These are phyloP conservation scores for Eupithecia tripunctaria DNA, from an alignment of 2,888 invertebrate species.

Conservation along the genomic window DNA sequence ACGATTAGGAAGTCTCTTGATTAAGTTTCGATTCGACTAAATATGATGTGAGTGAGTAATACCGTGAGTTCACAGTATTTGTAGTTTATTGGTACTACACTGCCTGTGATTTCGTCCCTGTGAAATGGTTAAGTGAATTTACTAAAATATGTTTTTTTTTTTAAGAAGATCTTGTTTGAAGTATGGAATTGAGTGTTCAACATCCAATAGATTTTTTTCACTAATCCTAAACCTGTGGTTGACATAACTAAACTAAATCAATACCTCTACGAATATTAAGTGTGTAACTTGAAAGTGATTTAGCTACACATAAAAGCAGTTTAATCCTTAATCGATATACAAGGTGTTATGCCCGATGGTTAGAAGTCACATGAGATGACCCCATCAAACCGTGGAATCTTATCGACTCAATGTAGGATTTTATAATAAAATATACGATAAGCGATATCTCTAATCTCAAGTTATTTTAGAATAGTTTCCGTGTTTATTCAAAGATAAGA, in stretches of 20 bases:
- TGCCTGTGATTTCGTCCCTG: too few relatives aligned
- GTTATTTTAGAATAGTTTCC: slow-evolving; percentile 29
- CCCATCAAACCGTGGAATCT: neutral
- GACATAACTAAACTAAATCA: neutral
- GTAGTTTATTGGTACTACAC: too few relatives aligned
- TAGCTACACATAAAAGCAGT: neutral
- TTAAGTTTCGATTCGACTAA: too few relatives aligned
- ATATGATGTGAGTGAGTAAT: too few relatives aligned
- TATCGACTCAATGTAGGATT: neutral
- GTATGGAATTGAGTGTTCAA: too few relatives aligned
- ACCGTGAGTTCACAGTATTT: too few relatives aligned
- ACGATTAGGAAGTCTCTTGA: too few relatives aligned
- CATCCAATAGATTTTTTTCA: too few relatives aligned
- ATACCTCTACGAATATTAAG: neutral
- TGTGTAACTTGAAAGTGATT: neutral
- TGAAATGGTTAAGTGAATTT: too few relatives aligned
- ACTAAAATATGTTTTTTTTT: too few relatives aligned
- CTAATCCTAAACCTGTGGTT: too few relatives aligned
- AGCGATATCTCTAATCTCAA: slow-evolving; percentile 14
- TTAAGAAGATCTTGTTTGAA: too few relatives aligned
- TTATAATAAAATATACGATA: slow-evolving; percentile 24
- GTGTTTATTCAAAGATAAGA: slow-evolving; percentile 40
- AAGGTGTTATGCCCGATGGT: neutral
- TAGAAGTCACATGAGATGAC: neutral
- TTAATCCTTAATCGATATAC: neutral